These are phyloP conservation scores for Drosophila ficusphila DNA, from an alignment of 1,140 invertebrate genomes.

Conservation along the genomic window DNA sequence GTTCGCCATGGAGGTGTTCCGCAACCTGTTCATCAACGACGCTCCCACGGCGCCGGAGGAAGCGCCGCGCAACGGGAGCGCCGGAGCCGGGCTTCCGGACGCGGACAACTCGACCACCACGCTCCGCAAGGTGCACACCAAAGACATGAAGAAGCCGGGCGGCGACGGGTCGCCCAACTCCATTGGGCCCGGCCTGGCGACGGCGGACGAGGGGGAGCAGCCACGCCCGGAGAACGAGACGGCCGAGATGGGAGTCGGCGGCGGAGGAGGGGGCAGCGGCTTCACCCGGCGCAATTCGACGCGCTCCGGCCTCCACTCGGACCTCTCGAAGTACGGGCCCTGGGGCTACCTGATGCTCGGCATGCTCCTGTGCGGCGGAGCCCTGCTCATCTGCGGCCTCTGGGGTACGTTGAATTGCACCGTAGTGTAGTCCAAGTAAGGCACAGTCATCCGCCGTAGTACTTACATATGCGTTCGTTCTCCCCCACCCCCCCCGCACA, in stretches of 20 bases:
- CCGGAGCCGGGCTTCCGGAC: conserved; percentile 12
- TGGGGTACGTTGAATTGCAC: conserved; percentile 85
- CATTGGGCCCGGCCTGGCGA: conserved; percentile 29
- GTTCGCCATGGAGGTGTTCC: conserved; percentile 78
- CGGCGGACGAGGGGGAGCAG: conserved; percentile 5
- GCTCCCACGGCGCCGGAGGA: conserved; percentile 57
- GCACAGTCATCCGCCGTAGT: conserved; percentile 61
- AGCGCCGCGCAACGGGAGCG: conserved; percentile 41
- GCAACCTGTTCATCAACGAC: conserved; percentile 76
- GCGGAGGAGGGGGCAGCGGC: conserved; percentile 45
- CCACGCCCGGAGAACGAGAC: conserved; percentile 57
- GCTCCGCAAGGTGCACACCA: conserved; percentile 69
- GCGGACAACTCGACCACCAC: conserved; percentile 58
- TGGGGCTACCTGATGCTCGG: conserved; percentile 88
- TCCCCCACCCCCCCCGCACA: conserved; percentile 26
- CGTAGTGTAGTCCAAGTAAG: conserved; percentile 65
- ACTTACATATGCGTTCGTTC: conserved; percentile 59
- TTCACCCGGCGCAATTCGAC: conserved; percentile 76
- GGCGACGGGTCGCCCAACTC: conserved; percentile 65
- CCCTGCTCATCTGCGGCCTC: conserved; percentile 87
- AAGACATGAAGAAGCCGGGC: conserved; percentile 70
- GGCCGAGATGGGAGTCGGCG: conserved; percentile 20
- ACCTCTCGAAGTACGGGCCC: conserved; percentile 87
- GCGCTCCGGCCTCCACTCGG: conserved; percentile 76
- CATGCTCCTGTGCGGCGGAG: conserved; percentile 87